Base-by-base conservation (phyloP, 37 sponge, comb jelly and placozoan species). In the Chondrosia reniformis region DNA sequence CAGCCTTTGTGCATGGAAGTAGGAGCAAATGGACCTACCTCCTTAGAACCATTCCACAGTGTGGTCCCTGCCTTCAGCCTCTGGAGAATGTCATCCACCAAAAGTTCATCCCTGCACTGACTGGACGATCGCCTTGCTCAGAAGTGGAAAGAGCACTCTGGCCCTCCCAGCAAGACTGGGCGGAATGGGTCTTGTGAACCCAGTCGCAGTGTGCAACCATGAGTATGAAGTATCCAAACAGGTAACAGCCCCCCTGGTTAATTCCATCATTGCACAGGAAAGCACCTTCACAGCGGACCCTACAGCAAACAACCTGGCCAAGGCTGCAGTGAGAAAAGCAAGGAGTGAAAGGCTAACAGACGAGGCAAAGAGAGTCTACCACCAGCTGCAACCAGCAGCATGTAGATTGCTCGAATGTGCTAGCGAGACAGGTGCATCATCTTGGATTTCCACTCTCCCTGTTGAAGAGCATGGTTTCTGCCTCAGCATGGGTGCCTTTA, bases 41-140 rank as follows among this genome's bases (percentile, higher is more conserved):
- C 12, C 36, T 31, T 7, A 69, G 72, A 69, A 69, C 44, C n/a
- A 34, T 69, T 21, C 72, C 72, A 69, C 32, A 69, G 32, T 69
- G 72, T 40, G 43, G 72, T 34, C 72, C 22, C 4, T 34, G 5
- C 41, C 43, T 69, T 1, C 44, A 69, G 43, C 72, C 72, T 34
- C 72, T 69, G n/a, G 72, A 69, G 43, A 44, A 69, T 40, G 72
- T 34, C 32, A 69, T 69, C 41, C 72, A 69, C 22, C 72, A 39
- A 34, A 69, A 6, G 72, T 12, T 69, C 3, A 69, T 69, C 43
- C 72, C 72, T 39, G 72, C 72, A 40, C 5, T 69, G 22, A 34
- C 72, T 69, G 72, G 72, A 21, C 5, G 72, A 69, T 34, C 43
- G 5, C 72, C 72, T 39, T 69, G 72, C 43, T 69, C 72, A 10